These are phyloP conservation scores for Laticauda colubrina DNA, from an alignment of 2,113 vertebrate genomes.

Conservation along the genomic window DNA sequence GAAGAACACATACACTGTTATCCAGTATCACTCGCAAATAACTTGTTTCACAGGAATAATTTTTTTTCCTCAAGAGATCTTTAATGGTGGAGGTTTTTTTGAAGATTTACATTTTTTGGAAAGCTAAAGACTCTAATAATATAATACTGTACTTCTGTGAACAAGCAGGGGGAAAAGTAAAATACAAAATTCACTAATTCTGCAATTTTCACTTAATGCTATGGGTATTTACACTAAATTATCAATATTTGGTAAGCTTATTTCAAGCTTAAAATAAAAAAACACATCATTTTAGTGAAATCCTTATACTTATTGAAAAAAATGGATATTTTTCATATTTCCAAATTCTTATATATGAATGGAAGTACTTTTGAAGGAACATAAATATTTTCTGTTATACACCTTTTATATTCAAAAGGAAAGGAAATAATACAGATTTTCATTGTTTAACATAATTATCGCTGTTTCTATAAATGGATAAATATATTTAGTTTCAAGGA, in stretches of 20 bases:
- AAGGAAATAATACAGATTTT: conserved; percentile 2
- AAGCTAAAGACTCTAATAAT: background rate
- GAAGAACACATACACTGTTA: background rate
- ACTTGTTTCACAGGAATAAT: background rate
- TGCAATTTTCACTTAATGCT: background rate
- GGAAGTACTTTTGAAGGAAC: background rate
- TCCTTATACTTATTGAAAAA: background rate
- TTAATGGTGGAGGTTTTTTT: background rate
- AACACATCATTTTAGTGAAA: background rate
- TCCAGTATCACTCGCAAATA: background rate
- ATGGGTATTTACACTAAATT: background rate
- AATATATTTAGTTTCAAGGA: background rate
- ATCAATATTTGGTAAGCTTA: background rate
- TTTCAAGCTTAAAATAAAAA: background rate
- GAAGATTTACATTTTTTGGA: background rate
- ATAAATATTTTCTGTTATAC: background rate
- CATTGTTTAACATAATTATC: conserved; percentile 36
- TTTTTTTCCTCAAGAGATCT: background rate
- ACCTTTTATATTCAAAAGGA: background rate
- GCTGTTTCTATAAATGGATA: background rate
- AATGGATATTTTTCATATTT: background rate
- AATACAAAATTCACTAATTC: background rate
- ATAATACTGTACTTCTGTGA: background rate
- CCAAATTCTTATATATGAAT: background rate
- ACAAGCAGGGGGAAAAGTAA: background rate